A percentile compares a stretch with the other conserved stretches of the same genome.
These are phyloP conservation scores for Zosterops borbonicus DNA, from an alignment of 2,113 vertebrate species.

Conservation along the genomic window DNA sequence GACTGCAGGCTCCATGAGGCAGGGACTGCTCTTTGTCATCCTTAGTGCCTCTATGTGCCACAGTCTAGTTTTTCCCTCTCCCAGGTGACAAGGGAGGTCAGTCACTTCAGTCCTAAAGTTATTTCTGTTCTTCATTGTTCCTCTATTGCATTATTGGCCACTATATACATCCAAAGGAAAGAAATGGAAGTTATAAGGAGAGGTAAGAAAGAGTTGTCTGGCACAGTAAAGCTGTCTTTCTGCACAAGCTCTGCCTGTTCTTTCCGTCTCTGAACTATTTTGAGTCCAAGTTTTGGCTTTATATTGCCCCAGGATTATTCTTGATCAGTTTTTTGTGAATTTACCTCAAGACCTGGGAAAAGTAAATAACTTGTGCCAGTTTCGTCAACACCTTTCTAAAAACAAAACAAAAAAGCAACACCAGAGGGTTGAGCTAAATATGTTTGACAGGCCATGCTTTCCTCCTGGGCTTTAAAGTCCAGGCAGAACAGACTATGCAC, in stretches of 20 bases:
- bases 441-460: slow-evolving; percentile 3
- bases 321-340: not conserved
- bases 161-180: not conserved
- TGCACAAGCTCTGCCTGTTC: not conserved
- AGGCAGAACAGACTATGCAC: not conserved
- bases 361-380: not conserved
- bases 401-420: not conserved
- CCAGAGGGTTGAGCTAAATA: not conserved
- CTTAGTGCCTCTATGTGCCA: accelerated
- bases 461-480: slow-evolving; percentile 4
- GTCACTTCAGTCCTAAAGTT: not conserved
- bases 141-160: not conserved
- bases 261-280: not conserved
- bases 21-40: slow-evolving; percentile 50
- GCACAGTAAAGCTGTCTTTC: not conserved
- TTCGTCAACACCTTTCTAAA: not conserved
- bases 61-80: not conserved
- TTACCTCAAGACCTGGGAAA: not conserved
- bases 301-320: not conserved
- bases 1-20: not conserved
- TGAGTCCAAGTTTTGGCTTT: not conserved
- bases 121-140: not conserved
- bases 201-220: not conserved
- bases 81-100: not conserved
- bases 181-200: not conserved